phyloP scores from a whole-genome alignment of 1,140 invertebrate species.

The Trinorchestia longiramus region DNA sequence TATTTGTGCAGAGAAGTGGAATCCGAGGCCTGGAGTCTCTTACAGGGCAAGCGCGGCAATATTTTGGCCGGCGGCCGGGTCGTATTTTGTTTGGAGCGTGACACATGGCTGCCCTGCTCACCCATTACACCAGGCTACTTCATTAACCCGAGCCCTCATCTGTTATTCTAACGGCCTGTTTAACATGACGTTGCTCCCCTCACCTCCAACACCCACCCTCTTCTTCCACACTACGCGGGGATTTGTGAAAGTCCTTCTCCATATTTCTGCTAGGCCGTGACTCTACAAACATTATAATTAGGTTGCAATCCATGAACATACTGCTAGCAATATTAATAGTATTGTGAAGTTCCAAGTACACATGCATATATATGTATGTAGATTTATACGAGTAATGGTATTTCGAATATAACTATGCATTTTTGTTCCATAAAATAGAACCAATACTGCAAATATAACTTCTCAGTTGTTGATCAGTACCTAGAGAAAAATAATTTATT shows the following conservation, averaged over 20 bases:
- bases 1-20: conserved; percentile 24
- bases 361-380: too few species aligned
- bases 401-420: too few species aligned
- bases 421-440: too few species aligned
- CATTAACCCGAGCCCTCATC: conserved; percentile 52
- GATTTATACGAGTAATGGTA: too few species aligned
- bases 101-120: conserved; percentile 35
- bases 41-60: conserved; percentile 29
- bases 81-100: conserved; percentile 50
- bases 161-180: conserved; percentile 55
- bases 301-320: not conserved
- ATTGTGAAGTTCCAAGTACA: too few species aligned
- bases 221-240: not conserved
- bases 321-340: too few species aligned
- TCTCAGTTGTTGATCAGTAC: too few species aligned
- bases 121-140: conserved; percentile 48
- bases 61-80: conserved; percentile 42
- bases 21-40: not conserved
- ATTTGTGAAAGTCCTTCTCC: not conserved
- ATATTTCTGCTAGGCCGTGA: not conserved
- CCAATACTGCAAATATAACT: too few species aligned
- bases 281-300: not conserved
- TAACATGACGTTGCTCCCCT: conserved; percentile 34
- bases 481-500: too few species aligned
- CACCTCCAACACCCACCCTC: not conserved